Evolutionary conservation across 2,888 invertebrate genomes (phyloP), one percentile per base, ranked within the genome.

Genomic region (Stratiomys singularior): DNA sequence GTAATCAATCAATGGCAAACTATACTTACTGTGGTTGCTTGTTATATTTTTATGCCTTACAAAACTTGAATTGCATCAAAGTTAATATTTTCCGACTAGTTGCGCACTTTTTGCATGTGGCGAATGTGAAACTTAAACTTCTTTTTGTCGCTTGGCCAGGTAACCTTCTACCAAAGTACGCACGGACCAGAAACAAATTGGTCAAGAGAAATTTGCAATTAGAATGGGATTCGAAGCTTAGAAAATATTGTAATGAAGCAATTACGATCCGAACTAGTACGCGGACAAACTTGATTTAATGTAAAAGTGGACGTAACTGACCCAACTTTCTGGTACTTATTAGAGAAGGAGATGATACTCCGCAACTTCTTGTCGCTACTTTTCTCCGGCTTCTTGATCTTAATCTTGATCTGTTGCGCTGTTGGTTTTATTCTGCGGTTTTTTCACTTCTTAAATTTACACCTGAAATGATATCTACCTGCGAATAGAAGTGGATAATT

Each of bases 241-340:
- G 72, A 56, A 67, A 64, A 72, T 52, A 52, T 52, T 46, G 69
- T 47, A 69, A 30, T 30, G 44, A 23, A 69, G 69, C 52, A 66
- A 52, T 77, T 77, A 64, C 46, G 66, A 66, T 67, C 67, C 28
- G 67, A 78, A 76, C 76, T 76, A 74, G 72, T 69, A 66, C 77
- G 74, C 78, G 78, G 66, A 66, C 78, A 47, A 78, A 78, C 79
- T 76, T 69, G 47, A 76, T 66, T 64, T 79, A 77, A 76, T 64
- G n/a, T 25, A 66, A 69, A 58, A 78, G 58, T 67, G 76, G 18
- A 78, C 67, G 77, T 72, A 69, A 79, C 78, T 79, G 77, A 79
- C 72, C 76, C 78, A 64, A 72, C 76, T 66, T 76, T 76, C 71
- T 56, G 37, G 44, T 56, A 60, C 58, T 69, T 47, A 60, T 74